These are phyloP conservation scores for Papilio dardanus DNA, from an alignment of 1,140 invertebrate species.

Conservation along the genomic window DNA sequence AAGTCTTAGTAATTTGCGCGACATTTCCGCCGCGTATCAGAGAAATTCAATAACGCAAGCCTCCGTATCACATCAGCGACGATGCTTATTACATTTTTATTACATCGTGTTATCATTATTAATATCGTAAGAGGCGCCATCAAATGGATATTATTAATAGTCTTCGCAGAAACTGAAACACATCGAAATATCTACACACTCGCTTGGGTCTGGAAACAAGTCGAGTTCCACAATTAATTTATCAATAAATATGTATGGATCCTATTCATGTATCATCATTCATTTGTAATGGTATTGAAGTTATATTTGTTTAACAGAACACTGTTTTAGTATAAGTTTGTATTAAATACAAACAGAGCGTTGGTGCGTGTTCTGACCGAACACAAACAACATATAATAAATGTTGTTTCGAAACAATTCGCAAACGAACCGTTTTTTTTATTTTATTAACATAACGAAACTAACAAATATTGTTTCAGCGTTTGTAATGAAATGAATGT, in stretches of 20 bases:
- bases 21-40: not conserved
- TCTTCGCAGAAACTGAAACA: too few species aligned
- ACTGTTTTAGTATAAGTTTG: not conserved
- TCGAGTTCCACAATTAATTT: too few species aligned
- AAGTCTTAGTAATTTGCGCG: not conserved
- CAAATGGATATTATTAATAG: not conserved
- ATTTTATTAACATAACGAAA: not conserved
- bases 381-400: not conserved
- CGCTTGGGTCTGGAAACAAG: too few species aligned
- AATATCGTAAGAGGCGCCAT: not conserved
- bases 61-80: not conserved
- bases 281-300: not conserved
- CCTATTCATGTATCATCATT: too few species aligned
- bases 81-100: not conserved
- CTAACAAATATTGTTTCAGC: not conserved
- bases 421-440: slow-evolving; percentile 6
- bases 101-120: not conserved
- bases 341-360: not conserved
- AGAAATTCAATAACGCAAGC: not conserved
- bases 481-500: not conserved
- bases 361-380: not conserved
- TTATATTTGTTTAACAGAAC: not conserved
- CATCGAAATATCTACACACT: too few species aligned
- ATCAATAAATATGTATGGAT: too few species aligned
- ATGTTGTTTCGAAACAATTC: not conserved